These are phyloP conservation scores for Eunapius fragilis DNA, from an alignment of 37 sponge, comb jelly and placozoan species.

Conservation along the genomic window DNA sequence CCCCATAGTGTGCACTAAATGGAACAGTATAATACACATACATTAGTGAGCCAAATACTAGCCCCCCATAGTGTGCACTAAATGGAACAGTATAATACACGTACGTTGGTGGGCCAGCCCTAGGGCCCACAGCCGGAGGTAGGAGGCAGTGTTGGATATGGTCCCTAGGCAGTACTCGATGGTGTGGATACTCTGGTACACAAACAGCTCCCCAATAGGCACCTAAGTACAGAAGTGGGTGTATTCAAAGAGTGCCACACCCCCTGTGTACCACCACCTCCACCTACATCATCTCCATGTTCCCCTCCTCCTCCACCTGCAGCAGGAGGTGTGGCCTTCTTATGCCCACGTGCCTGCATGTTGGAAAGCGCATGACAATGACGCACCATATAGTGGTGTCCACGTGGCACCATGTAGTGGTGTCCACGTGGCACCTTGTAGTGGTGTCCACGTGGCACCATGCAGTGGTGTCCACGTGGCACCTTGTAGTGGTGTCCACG, in stretches of 20 bases:
- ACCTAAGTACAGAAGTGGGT: not conserved
- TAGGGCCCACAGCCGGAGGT: slow-evolving; percentile 96
- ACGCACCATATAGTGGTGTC: too few species aligned
- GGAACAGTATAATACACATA: not conserved
- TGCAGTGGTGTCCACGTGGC: too few species aligned
- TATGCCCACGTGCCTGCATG: too few species aligned
- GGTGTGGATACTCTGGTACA: slow-evolving; percentile 94
- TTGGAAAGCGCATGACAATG: too few species aligned
- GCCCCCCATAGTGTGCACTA: too few species aligned
- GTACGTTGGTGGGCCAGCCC: slow-evolving; percentile 78
- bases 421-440: too few species aligned
- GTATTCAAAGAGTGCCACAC: not conserved
- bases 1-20: too few species aligned
- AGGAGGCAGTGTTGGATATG: slow-evolving; percentile 96
- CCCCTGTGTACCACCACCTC: not conserved
- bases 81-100: not conserved
- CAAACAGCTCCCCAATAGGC: slow-evolving; percentile 66
- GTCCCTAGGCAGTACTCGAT: slow-evolving; percentile 97
- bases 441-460: too few species aligned
- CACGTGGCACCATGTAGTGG: too few species aligned
- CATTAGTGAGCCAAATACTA: too few species aligned
- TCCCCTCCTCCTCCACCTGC: slow-evolving; percentile 8
- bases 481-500: too few species aligned
- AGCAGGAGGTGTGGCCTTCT: not conserved
- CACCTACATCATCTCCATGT: slow-evolving; percentile 1